Base-by-base conservation (phyloP, 2,113 vertebrate species). In the Bagarius yarrelli region DNA sequence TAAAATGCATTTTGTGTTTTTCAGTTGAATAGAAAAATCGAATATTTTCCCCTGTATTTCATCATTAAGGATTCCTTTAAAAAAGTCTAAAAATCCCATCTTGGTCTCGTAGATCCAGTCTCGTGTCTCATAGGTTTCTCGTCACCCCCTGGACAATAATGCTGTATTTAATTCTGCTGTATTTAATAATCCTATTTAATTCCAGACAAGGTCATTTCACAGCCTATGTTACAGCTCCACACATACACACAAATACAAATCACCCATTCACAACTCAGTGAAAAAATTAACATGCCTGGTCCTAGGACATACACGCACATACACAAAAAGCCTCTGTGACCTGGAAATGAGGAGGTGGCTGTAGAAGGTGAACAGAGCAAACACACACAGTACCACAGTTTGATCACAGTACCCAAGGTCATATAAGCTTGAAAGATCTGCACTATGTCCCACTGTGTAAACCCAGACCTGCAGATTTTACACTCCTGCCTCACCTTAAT, bases 321-420 rank as follows among this genome's bases (percentile, higher is more conserved):
- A 74, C 71, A 74, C 55, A 56, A 32, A 75, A 40, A 21, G 27
- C 60, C 60, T 53, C 13, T 61, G 30, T 78, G 60, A 66, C 76
- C 61, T 50, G 55, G 32, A 79, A 79, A 67, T 79, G 25, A 59
- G 73, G 73, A 76, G 73, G 73, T 76, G 55, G 56, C 27, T 56
- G 16, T 57, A 19, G 32, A 40, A 67, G 50, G 21, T 69, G 32
- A 56, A 32, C 76, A 69, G 52, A 69, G 60, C 76, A 67, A 66
- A 67, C 12, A 78, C 44, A 32, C 40, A 52, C 44, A 34, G 19
- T 40, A 30, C 4, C 53, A 47, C 44, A 44, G 23, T 70, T 59
- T 79, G n/a, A 70, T 59, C 70, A 55, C 53, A 47, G 44, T 47
- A 30, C 18, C 44, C 23, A 79, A 79, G n/a, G 64, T 57, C 78